These are phyloP conservation scores for Penelope pileata DNA, from an alignment of 2,113 vertebrate genomes.

Conservation along the genomic window DNA sequence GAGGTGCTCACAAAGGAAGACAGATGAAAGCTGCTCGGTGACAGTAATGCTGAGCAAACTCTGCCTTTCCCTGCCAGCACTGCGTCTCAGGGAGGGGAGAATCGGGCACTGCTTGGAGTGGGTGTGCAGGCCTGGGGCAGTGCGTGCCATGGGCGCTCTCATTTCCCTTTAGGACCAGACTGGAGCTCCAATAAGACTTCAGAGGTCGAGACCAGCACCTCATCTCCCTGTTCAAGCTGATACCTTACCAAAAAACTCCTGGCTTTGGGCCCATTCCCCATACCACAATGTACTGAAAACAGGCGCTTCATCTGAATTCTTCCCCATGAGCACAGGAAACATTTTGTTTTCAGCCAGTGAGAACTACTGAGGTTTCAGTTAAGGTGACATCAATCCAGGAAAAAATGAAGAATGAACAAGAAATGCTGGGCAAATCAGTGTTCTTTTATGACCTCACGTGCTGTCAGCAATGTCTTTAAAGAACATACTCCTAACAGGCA, in stretches of 20 bases:
- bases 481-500: background rate
- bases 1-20: constrained; percentile 35
- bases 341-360: background rate
- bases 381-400: background rate
- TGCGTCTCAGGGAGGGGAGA: background rate
- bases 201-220: background rate
- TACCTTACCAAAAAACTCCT: background rate
- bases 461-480: background rate
- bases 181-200: background rate
- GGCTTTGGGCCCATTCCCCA: background rate
- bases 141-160: accelerated
- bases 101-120: accelerated
- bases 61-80: background rate
- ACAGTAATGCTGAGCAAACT: background rate
- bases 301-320: background rate
- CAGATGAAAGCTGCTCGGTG: constrained; percentile 13
- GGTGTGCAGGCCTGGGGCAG: background rate
- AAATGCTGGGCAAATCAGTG: background rate
- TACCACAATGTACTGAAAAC: background rate
- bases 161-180: accelerated
- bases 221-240: background rate
- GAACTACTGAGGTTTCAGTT: background rate
- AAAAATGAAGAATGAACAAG: background rate
- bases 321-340: background rate
- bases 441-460: background rate